Evolutionary conservation across 2,797 vertebrate genomes (phyloP), one percentile per base, ranked within the genome.

Genomic region (Sebastes kiyomatsui): DNA sequence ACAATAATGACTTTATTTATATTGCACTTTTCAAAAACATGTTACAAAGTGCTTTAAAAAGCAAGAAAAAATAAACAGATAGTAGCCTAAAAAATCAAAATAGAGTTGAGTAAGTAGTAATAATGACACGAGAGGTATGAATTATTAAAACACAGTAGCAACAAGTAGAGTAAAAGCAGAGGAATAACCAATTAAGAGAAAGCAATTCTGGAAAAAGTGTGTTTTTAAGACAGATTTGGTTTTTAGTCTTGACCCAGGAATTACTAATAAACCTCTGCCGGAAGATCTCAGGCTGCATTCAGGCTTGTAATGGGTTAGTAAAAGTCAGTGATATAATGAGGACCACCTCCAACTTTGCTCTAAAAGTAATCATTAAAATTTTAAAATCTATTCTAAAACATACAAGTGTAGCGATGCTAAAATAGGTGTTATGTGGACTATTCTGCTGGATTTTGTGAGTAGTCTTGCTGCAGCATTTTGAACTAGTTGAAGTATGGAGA

Each of bases 351-450:
- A 49, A 49, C 46, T 18, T 18, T 49, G 46, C 7, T 20, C 16
- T 49, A 49, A 49, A 49, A 49, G 46, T 49, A 49, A 49, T 20
- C 46, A 49, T 49, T 49, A 0, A 18, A 49, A 46, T 46, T 18
- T 46, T 46, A 0, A 46, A 46, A 18, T 46, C 42, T 18, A 46
- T 18, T 46, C 20, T 52, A 20, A 52, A 52, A 52, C 18, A 18
- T 46, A 18, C 42, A 46, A 52, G 6, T n/a, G 4, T 52, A 52
- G 49, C 0, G 0, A 52, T n/a, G 49, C 0, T 52, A 52, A 52
- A 52, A 11, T n/a, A 52, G 20, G 8, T n/a, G 9, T n/a, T 52
- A 52, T n/a, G 20, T n/a, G 18, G 8, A 52, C 49, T 52, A 4
- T 52, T 52, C 8, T 52, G 20, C 4, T 52, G 20, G 49, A n/a